phyloP scores from a whole-genome alignment of 2,113 vertebrate species.

The Xenotilapia longispinis region DNA sequence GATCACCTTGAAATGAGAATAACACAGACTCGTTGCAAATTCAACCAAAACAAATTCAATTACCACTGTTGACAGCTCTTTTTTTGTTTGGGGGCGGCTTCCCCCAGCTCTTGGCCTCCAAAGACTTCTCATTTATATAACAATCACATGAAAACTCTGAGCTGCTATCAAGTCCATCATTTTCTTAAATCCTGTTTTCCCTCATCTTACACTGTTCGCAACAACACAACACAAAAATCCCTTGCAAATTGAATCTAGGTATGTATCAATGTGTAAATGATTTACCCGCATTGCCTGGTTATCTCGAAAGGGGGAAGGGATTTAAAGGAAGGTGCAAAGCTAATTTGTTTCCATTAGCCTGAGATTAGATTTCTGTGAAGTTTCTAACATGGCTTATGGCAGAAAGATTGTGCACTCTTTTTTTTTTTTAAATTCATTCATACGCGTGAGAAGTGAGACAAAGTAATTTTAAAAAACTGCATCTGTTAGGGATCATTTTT shows the following conservation, averaged over 20 bases:
- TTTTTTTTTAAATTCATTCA: accelerated
- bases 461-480: not conserved
- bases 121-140: not conserved
- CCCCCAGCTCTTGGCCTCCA: not conserved
- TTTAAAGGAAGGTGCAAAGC: not conserved
- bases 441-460: not conserved
- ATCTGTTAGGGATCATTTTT: not conserved
- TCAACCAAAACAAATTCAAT: slow-evolving; percentile 13
- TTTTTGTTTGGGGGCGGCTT: not conserved
- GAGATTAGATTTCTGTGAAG: slow-evolving; percentile 1
- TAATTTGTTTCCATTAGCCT: slow-evolving; percentile 14
- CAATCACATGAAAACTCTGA: not conserved
- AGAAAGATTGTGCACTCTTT: not conserved
- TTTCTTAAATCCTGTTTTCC: not conserved
- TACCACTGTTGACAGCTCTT: not conserved
- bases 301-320: not conserved
- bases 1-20: slow-evolving; percentile 30
- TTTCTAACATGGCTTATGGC: not conserved
- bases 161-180: not conserved
- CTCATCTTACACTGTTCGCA: not conserved
- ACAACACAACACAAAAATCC: not conserved
- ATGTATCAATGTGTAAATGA: not conserved
- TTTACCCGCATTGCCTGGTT: not conserved
- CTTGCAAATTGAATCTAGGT: not conserved
- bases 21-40: slow-evolving; percentile 15